Percentiles rank a stretch among this genome's conserved stretches.
Conservation (phyloP, 1,140 invertebrate genomes). For the Ostrea edulis region DNA sequence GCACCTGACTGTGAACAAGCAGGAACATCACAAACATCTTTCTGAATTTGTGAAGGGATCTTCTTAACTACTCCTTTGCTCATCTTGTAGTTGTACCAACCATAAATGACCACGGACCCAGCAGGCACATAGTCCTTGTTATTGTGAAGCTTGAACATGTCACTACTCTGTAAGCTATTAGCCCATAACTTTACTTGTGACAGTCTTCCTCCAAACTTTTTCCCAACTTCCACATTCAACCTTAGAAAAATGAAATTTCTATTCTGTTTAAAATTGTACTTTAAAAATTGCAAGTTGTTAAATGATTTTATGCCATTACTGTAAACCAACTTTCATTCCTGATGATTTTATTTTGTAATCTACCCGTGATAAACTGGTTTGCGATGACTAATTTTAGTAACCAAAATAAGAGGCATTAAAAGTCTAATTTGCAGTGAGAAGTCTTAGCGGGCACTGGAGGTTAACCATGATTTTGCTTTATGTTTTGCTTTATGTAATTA, state of each 20-base stretch:
- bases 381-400: too few species aligned
- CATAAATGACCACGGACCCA: background rate
- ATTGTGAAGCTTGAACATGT: background rate
- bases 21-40: background rate
- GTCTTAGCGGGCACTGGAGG: too few species aligned
- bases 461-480: too few species aligned
- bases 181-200: conserved; percentile 13
- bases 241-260: background rate
- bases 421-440: too few species aligned
- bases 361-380: too few species aligned
- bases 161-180: background rate
- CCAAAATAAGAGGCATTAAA: too few species aligned
- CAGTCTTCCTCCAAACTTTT: background rate
- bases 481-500: too few species aligned
- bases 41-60: background rate
- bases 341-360: too few species aligned
- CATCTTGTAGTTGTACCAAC: conserved; percentile 19
- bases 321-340: too few species aligned
- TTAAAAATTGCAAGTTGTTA: too few species aligned
- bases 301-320: too few species aligned
- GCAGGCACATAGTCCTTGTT: background rate
- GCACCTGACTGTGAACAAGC: conserved; percentile 9
- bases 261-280: too few species aligned
- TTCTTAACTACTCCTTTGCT: conserved; percentile 19
- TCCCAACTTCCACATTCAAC: background rate